Base-by-base conservation (phyloP, 1,140 invertebrate species). In the Liolophura sinensis region DNA sequence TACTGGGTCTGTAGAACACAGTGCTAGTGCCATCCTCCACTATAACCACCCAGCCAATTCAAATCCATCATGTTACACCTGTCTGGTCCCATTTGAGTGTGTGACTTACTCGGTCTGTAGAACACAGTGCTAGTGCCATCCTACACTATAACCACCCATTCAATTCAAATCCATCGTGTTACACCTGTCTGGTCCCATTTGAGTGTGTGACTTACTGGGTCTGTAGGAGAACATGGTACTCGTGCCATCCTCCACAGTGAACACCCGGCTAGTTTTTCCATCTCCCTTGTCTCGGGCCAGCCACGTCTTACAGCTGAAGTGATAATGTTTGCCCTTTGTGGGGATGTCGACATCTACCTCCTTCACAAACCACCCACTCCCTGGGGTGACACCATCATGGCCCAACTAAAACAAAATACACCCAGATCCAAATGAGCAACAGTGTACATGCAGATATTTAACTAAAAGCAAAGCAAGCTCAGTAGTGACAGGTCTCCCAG, bases 301-400 rank as follows among this genome's bases (percentile, higher is more conserved):
- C 84, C 84, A 85, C 54, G 74, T 68, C 51, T 78, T 76, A 67
- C 83, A 84, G 11, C 63, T 64, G 67, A 85, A 84, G 55, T 75
- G 71, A 63, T 80, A 85, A 52, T 81, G 75, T 67, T 80, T 81
- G 0, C 84, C 83, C 72, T 83, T 85, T 16, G 79, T 82, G 25
- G 83, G 82, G 62, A 84, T 73, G 62, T 83, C 76, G 5, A 85
- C 70, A 46, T 80, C 78, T 27, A 85, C 64, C 24, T 82, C 71
- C 61, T 83, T 81, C 5, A 85, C 40, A 62, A 83, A 85, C 84
- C 84, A 85, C 1, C 82, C 81, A 50, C 67, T 73, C 7, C 76
- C 80, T 16, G 78, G 76, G 18, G 75, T 72, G 14, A 73, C 76
- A 55, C 83, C 81, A 66, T 85, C 84, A 73, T 85, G 82, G 1